Evolutionary conservation across 1,140 invertebrate species (phyloP).

Genomic region (Drosophila ficusphila): DNA sequence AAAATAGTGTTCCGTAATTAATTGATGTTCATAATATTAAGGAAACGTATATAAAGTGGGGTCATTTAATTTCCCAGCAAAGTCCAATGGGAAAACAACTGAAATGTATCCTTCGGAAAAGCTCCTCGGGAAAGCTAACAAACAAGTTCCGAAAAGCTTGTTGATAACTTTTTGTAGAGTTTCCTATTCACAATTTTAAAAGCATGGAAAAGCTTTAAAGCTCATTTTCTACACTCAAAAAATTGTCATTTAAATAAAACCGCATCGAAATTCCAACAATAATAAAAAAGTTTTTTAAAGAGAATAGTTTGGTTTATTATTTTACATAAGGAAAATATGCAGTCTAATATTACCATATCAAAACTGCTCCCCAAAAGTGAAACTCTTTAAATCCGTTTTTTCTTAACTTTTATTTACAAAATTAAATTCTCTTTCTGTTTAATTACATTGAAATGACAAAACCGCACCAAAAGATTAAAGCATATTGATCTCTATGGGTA

Average conservation of each 20-base stretch:
- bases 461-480: slow-evolving; percentile 54
- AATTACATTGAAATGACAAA: slow-evolving; percentile 56
- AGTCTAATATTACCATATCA: no score
- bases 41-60: slow-evolving; percentile 17
- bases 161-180: background rate
- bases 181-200: background rate
- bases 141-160: background rate
- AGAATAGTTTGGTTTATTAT: no score
- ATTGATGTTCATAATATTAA: slow-evolving; percentile 48
- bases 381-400: slow-evolving; percentile 50
- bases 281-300: background rate
- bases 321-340: no score
- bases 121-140: background rate
- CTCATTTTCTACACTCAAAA: background rate
- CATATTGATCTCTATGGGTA: slow-evolving; percentile 29
- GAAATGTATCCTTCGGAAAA: background rate
- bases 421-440: slow-evolving; percentile 63
- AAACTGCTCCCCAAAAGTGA: background rate
- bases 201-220: background rate
- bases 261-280: background rate
- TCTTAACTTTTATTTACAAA: slow-evolving; percentile 79
- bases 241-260: background rate
- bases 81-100: slow-evolving; percentile 10
- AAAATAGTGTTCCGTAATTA: slow-evolving; percentile 60
- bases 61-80: slow-evolving; percentile 16